phyloP scores from a whole-genome alignment of 2,113 vertebrate genomes.

The Entelurus aequoreus region DNA sequence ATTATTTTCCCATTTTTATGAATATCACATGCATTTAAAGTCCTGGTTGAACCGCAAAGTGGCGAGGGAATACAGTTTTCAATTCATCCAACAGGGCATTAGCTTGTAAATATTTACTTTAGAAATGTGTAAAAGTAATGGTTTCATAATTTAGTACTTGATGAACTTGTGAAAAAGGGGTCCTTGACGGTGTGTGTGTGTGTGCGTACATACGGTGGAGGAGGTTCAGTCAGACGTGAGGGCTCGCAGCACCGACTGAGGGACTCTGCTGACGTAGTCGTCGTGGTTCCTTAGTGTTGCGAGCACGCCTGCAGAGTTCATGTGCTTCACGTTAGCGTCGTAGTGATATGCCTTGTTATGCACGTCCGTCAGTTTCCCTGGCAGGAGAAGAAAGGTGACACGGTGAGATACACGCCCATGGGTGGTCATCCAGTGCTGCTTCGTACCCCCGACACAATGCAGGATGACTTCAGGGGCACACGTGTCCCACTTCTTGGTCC shows the following conservation, averaged over 20 bases:
- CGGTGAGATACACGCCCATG: neutral
- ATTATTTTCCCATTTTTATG: too few relatives aligned
- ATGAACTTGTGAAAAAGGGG: neutral
- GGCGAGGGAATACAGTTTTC: too few relatives aligned
- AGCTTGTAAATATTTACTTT: too few relatives aligned
- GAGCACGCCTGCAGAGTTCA: slow-evolving; percentile 93
- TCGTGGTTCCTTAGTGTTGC: slow-evolving; percentile 85
- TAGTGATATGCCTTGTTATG: slow-evolving; percentile 84
- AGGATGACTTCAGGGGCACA: slow-evolving; percentile 94
- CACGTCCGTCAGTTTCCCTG: slow-evolving; percentile 92
- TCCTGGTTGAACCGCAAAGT: too few relatives aligned
- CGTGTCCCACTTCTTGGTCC: slow-evolving; percentile 97
- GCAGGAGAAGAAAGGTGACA: slow-evolving; percentile 1
- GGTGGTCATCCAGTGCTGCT: neutral
- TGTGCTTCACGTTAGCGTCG: slow-evolving; percentile 86
- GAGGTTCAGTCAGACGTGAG: slow-evolving; percentile 60
- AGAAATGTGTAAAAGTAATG: too few relatives aligned
- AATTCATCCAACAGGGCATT: too few relatives aligned
- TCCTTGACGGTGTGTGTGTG: neutral
- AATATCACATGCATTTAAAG: too few relatives aligned
- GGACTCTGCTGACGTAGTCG: slow-evolving; percentile 85
- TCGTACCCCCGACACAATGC: slow-evolving; percentile 87
- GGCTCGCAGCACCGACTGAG: slow-evolving; percentile 78
- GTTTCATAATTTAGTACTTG: neutral
- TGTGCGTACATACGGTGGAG: neutral